phyloP scores from a whole-genome alignment of 2,888 invertebrate species.

The Drosophila stalkeri region DNA sequence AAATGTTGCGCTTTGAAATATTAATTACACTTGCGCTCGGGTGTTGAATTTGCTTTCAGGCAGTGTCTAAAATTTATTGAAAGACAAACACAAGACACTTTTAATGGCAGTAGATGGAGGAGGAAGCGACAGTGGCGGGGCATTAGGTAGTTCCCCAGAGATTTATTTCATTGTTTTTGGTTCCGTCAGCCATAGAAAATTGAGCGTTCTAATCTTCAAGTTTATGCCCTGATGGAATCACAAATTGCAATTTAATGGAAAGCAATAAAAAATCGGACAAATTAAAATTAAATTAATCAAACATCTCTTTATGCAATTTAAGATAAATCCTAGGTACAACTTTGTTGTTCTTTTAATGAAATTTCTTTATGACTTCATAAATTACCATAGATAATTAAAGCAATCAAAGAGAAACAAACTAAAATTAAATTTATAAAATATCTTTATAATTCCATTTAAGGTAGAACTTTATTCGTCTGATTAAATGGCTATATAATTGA shows the following conservation, averaged over 20 bases:
- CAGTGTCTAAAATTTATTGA: conserved; percentile 62
- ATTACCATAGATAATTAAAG: neutral
- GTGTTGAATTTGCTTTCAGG: conserved; percentile 64
- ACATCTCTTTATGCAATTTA: neutral
- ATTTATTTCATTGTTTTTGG: conserved; percentile 70
- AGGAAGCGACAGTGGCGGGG: neutral
- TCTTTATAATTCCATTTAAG: neutral
- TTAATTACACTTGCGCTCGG: conserved; percentile 76
- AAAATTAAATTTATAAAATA: neutral
- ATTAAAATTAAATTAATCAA: neutral
- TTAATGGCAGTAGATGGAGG: conserved; percentile 19
- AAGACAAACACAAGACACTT: conserved; percentile 68
- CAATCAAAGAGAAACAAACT: neutral
- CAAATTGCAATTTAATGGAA: conserved; percentile 34
- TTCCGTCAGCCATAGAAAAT: conserved; percentile 26
- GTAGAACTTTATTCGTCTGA: neutral
- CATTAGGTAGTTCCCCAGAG: conserved; percentile 23
- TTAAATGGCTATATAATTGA: neutral
- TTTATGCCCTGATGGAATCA: conserved; percentile 17
- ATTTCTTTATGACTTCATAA: neutral
- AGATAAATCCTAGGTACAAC: neutral
- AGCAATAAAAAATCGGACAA: conserved; percentile 14
- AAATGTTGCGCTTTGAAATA: conserved; percentile 78
- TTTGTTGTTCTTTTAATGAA: neutral
- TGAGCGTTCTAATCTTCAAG: conserved; percentile 20